Base-by-base conservation (phyloP, 2,888 invertebrate genomes). In the Deilephila porcellus region DNA sequence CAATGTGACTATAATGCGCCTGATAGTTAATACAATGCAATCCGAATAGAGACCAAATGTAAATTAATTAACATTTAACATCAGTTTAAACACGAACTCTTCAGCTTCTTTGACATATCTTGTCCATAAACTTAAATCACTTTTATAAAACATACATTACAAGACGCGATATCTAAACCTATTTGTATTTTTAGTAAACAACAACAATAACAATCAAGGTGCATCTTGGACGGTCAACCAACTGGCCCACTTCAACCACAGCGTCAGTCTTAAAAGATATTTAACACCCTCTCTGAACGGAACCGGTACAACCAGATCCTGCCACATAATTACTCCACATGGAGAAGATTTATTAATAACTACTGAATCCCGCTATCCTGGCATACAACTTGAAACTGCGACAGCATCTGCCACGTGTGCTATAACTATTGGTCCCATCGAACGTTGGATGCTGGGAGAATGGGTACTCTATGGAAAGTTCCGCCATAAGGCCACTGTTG, bases 261-360 rank as follows among this genome's bases (percentile, higher is more conserved):
- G 81, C 0, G 88, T 88, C 0, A 80, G 88, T 76, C 81, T 76
- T 1, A 83, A 83, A n/a, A 81, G 81, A 4, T 79, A 75, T 20
- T 75, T 86, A 4, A 75, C 80, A 17, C 81, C 87, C 5, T 81
- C 79, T 0, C 81, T 89, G 5, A 67, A 72, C 32, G 80, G 81
- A 0, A 3, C 3, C n/a, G 81, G 79, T 0, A 34, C 70, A 4
- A 72, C 82, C 0, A 37, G 78, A 4, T 78, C 83, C 2, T 90
- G 90, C 64, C 86, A 86, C 74, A 79, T 89, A 34, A 74, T 88
- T 6, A 89, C 89, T 7, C 89, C 88, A 0, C 67, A 78, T n/a
- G 86, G 83, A 7, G 86, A 86, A 81, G 77, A 86, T 76, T 76
- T 86, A 60, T 78, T 83, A 3, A 74, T 86, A 17, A 76, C 74